Base-by-base conservation (phyloP, 2,113 vertebrate species). In the Etheostoma spectabile region DNA sequence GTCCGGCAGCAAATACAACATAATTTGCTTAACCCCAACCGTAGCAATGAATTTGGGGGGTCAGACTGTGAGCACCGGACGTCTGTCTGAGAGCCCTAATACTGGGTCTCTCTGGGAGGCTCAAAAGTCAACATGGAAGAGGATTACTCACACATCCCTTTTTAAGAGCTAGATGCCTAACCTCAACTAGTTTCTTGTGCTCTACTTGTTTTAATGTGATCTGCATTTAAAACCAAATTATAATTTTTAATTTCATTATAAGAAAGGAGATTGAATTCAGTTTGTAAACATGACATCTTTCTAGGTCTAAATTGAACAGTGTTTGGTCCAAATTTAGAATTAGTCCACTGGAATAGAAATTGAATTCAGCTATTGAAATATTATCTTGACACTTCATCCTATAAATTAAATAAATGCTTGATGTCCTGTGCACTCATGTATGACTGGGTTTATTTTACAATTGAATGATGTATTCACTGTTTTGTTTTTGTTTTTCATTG, bases 381-480 rank as follows among this genome's bases (percentile, higher is more conserved):
- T 6, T 27, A 21, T 27, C n/a, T 49, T 62, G 11, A 27, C 27
- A 52, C 15, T 15, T 13, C 8, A 1, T 53, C 53, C 15, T n/a
- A 18, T 12, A 21, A 48, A 33, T 46, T 1, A 21, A 63, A 21
- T 51, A 27, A 56, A 56, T 14, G 6, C 2, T 13, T 12, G 38
- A 24, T n/a, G 48, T 61, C 30, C 8, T 57, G n/a, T 74, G 52
- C 55, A 66, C 19, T 13, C 2, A 19, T 52, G 67, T 74, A 67
- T 42, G 77, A 74, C 69, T 79, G 63, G 68, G 78, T 87, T 86
- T 86, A 84, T 85, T 87, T 83, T 48, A 80, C 33, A 46, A 30
- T 48, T 15, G 19, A 24, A 13, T 85, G 65, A 85, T 13, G 49
- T 77, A 63, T 22, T 45, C 35, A 45, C 16, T 5, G 3, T 5